These are phyloP conservation scores for Cacoxenus indagator DNA, from an alignment of 2,888 invertebrate genomes.

Conservation along the genomic window DNA sequence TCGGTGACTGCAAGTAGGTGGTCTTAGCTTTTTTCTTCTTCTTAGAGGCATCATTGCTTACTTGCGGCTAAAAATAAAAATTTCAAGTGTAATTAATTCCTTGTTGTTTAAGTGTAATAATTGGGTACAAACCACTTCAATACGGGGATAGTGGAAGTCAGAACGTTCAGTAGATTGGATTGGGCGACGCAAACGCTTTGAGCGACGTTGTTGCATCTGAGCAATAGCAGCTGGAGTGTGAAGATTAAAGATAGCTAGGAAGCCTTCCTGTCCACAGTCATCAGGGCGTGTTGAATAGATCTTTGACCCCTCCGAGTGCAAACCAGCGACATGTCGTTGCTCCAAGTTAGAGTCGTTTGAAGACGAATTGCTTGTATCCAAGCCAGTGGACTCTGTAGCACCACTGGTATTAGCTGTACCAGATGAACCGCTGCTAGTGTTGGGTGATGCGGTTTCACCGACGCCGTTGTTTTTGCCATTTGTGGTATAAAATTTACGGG, in stretches of 20 bases:
- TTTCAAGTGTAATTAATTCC: slow-evolving; percentile 7
- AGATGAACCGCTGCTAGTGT: too few species aligned
- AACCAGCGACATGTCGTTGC: slow-evolving; percentile 37
- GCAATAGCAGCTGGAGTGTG: slow-evolving; percentile 62
- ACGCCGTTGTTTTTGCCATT: not conserved
- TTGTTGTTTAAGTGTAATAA: not conserved
- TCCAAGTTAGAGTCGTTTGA: slow-evolving; percentile 57
- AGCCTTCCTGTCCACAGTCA: slow-evolving; percentile 65
- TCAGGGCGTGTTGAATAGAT: slow-evolving; percentile 49
- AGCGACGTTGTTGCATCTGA: slow-evolving; percentile 65
- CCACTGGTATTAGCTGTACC: not conserved
- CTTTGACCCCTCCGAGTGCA: slow-evolving; percentile 56
- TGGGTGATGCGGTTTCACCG: not conserved
- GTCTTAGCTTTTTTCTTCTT: slow-evolving; percentile 61
- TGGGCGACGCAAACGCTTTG: slow-evolving; percentile 67
- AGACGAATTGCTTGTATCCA: slow-evolving; percentile 44
- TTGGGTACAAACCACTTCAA: slow-evolving; percentile 57
- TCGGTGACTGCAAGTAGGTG: slow-evolving; percentile 65
- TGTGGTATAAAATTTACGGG: not conserved
- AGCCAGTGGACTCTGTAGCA: too few species aligned
- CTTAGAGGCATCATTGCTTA: slow-evolving; percentile 34
- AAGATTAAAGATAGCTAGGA: slow-evolving; percentile 63
- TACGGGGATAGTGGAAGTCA: slow-evolving; percentile 69
- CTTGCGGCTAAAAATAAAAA: not conserved
- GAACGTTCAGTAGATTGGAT: slow-evolving; percentile 66